Evolutionary conservation across 2,797 vertebrate species (phyloP).

Genomic region (Diceros bicornis): DNA sequence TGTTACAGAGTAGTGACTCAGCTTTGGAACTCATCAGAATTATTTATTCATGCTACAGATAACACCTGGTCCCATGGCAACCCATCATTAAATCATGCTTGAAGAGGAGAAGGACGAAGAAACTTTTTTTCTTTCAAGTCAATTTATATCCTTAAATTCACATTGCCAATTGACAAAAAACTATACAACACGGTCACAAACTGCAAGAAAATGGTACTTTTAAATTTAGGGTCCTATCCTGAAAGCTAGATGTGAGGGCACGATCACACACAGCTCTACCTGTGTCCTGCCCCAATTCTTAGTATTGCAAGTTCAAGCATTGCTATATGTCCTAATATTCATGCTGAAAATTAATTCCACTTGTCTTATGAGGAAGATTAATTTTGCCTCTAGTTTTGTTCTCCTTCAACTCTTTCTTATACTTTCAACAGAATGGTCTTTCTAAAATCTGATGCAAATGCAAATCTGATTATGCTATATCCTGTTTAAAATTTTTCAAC

Average conservation of each 20-base stretch:
- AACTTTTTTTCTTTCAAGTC: slow-evolving; percentile 38
- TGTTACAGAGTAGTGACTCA: slow-evolving; percentile 3
- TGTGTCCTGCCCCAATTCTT: background rate
- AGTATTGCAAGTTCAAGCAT: background rate
- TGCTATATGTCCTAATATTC: background rate
- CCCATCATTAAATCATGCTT: background rate
- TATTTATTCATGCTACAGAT: slow-evolving; percentile 2
- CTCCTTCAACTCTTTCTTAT: background rate
- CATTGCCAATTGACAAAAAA: background rate
- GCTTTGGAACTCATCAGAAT: background rate
- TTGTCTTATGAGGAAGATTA: background rate
- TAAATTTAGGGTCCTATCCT: background rate
- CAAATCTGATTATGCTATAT: background rate
- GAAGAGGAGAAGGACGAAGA: background rate
- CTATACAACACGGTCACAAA: background rate
- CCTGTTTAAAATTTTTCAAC: slow-evolving; percentile 32
- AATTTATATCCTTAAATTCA: slow-evolving; percentile 20
- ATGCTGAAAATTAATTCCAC: slow-evolving; percentile 40
- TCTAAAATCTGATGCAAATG: background rate
- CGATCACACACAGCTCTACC: background rate
- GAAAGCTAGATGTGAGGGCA: background rate
- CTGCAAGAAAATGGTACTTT: background rate
- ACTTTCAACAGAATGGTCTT: slow-evolving; percentile 3
- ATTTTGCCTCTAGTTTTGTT: slow-evolving; percentile 13
- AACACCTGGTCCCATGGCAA: background rate